Percentiles rank a stretch among this genome's conserved stretches.
phyloP scores from a whole-genome alignment of 2,888 invertebrate species.

The Augochlorella aurata region DNA sequence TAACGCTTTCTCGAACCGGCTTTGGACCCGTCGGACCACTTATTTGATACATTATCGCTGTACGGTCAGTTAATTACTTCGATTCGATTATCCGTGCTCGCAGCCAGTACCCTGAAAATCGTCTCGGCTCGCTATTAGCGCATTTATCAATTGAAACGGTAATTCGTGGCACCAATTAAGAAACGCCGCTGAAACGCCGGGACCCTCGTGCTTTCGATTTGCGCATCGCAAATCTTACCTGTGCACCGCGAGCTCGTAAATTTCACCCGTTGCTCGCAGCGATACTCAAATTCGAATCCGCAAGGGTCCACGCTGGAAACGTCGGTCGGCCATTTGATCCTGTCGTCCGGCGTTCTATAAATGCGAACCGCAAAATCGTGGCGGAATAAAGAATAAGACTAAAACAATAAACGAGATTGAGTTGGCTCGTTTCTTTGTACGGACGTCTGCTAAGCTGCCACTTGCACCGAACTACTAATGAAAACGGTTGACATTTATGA shows the following conservation, averaged over 20 bases:
- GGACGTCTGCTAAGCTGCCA: no score
- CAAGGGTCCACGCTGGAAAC: no score
- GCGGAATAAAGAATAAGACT: no score
- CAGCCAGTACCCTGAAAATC: conserved; percentile 32
- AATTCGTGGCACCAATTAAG: conserved; percentile 35
- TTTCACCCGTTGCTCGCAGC: background rate
- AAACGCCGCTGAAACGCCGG: background rate
- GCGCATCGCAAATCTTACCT: background rate
- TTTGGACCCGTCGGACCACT: conserved; percentile 38
- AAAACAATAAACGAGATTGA: no score
- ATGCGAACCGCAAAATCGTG: no score
- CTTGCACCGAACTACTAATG: no score
- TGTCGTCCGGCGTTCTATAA: no score
- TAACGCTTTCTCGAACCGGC: conserved; percentile 21
- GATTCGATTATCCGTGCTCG: conserved; percentile 48
- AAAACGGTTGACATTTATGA: no score
- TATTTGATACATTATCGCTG: conserved; percentile 46
- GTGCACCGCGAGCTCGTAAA: background rate
- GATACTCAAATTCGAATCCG: background rate
- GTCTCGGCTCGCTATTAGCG: conserved; percentile 24
- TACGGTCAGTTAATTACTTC: conserved; percentile 53
- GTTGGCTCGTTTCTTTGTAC: no score
- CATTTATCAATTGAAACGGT: conserved; percentile 42
- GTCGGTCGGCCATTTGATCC: no score
- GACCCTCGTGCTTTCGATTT: background rate